Evolutionary conservation across 2,113 vertebrate genomes (phyloP).

Genomic region (Urocitellus parryii): DNA sequence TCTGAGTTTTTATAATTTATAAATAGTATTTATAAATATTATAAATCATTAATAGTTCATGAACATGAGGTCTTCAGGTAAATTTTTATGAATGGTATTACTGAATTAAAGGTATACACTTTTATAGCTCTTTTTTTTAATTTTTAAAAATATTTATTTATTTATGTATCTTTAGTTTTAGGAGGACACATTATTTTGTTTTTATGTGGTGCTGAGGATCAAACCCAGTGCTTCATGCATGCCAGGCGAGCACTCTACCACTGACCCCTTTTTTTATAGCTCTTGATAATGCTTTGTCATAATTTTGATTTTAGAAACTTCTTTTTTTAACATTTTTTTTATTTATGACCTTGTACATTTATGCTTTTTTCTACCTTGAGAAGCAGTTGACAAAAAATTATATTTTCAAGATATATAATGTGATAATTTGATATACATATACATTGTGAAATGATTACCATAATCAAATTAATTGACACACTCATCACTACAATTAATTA

Average conservation of each 20-base stretch:
- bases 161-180: no score
- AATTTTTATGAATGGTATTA: conserved; percentile 15
- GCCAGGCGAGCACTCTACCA: no score
- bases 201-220: no score
- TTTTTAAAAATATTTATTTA: no score
- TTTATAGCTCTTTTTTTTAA: no score
- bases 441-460: neutral
- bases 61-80: neutral
- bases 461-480: neutral
- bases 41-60: neutral
- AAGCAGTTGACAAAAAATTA: neutral
- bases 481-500: neutral
- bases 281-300: neutral
- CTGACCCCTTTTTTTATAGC: neutral
- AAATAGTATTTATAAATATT: neutral
- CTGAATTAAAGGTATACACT: neutral
- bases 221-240: no score
- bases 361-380: neutral
- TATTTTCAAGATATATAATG: neutral
- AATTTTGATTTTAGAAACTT: neutral
- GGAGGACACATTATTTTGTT: no score
- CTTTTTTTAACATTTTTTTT: neutral
- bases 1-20: neutral
- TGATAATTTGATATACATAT: neutral
- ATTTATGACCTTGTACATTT: neutral